A percentile compares a stretch with the other conserved stretches of the same genome.
phyloP scores from a whole-genome alignment of 2,113 vertebrate genomes.

The Rana temporaria region DNA sequence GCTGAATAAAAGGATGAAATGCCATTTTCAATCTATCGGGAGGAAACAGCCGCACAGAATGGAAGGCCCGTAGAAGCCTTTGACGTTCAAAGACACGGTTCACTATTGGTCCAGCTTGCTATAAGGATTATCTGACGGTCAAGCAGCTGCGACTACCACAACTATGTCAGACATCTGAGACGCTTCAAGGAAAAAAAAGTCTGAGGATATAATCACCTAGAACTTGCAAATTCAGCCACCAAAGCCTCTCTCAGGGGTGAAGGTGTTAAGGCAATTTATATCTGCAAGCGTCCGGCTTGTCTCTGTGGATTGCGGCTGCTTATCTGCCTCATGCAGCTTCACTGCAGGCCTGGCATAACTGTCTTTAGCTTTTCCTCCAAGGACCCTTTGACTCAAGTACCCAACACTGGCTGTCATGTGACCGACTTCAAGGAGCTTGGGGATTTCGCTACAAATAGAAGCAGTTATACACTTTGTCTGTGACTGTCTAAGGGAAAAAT shows the following conservation, averaged over 20 bases:
- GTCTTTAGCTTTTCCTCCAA: conserved; percentile 48
- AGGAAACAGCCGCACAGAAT: conserved; percentile 13
- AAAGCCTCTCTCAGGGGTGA: conserved; percentile 53
- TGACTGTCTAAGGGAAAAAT: conserved; percentile 18
- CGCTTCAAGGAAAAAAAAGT: conserved; percentile 21
- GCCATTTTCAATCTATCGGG: not conserved
- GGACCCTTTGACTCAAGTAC: conserved; percentile 54
- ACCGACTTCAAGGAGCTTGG: conserved; percentile 38
- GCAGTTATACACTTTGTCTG: conserved; percentile 52
- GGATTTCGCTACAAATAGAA: conserved; percentile 53
- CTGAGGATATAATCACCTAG: conserved; percentile 37
- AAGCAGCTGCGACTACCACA: not conserved
- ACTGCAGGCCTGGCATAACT: conserved; percentile 48
- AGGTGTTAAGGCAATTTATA: conserved; percentile 58
- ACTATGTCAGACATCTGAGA: conserved; percentile 13
- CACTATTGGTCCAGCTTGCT: not conserved
- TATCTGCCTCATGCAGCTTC: conserved; percentile 54
- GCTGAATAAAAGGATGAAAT: conserved; percentile 26
- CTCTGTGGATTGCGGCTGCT: conserved; percentile 52
- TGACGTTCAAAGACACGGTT: conserved; percentile 35
- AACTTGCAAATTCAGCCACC: conserved; percentile 45
- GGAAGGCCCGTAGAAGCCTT: not conserved
- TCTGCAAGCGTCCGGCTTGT: conserved; percentile 42
- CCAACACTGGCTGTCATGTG: conserved; percentile 41
- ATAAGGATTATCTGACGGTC: conserved; percentile 42